Percentiles rank a stretch among this genome's conserved stretches.
Conservation (phyloP, 2,113 vertebrate genomes). For the Alexandromys fortis region DNA sequence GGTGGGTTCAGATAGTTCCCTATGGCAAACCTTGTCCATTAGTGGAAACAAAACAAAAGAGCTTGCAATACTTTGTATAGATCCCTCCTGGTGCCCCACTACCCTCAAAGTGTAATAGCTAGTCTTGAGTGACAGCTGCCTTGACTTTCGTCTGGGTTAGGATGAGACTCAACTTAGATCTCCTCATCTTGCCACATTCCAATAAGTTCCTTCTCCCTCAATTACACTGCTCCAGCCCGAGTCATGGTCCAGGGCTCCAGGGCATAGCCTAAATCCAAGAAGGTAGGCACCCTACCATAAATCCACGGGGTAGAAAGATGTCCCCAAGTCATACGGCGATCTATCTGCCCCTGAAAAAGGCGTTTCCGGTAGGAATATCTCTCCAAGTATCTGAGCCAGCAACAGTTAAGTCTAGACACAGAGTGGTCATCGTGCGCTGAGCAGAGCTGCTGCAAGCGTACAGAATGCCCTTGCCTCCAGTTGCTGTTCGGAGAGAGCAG, state of each 20-base stretch:
- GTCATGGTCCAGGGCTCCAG: not conserved
- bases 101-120: not conserved
- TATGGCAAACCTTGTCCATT: not conserved
- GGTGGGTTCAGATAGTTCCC: not conserved
- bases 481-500: conserved; percentile 73
- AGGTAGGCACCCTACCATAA: not conserved
- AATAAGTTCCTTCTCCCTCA: not conserved
- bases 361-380: conserved; percentile 50
- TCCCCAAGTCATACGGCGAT: conserved; percentile 21
- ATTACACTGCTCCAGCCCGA: not conserved
- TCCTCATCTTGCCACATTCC: not conserved
- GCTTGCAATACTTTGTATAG: not conserved
- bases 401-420: conserved; percentile 70
- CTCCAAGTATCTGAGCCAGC: conserved; percentile 56
- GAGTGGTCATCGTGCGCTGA: conserved; percentile 63
- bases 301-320: conserved; percentile 44
- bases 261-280: not conserved
- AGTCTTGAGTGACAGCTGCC: not conserved
- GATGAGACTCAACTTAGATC: not conserved
- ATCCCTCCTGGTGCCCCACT: not conserved
- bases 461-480: conserved; percentile 68
- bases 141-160: not conserved
- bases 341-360: conserved; percentile 28
- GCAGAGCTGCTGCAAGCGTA: conserved; percentile 75
- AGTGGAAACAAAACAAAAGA: not conserved